Conservation (phyloP, 2,797 vertebrate genomes). For the Anguilla pacifica region DNA sequence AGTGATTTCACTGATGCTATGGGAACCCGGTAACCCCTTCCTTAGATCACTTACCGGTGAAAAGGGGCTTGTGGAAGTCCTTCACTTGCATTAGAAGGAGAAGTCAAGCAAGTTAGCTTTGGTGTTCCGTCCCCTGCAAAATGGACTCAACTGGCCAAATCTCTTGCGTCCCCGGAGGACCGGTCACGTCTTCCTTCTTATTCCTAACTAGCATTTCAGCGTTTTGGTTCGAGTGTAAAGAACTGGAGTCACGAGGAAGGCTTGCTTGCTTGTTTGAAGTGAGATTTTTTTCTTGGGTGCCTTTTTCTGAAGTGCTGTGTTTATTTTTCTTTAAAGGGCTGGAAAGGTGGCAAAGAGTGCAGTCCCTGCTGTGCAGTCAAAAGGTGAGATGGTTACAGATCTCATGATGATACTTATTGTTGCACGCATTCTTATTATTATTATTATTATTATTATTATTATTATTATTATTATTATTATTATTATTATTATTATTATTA, state of each 20-base stretch:
- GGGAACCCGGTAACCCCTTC: slow-evolving; percentile 71
- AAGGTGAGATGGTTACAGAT: slow-evolving; percentile 75
- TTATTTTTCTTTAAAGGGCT: slow-evolving; percentile 61
- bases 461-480: background rate
- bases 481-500: background rate
- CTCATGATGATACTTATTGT: background rate
- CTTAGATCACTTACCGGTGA: slow-evolving; percentile 68
- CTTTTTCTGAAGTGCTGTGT: slow-evolving; percentile 25
- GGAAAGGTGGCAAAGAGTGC: slow-evolving; percentile 59
- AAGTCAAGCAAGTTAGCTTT: slow-evolving; percentile 70
- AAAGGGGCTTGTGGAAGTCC: slow-evolving; percentile 66
- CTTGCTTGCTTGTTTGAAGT: background rate
- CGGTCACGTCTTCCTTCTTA: slow-evolving; percentile 34
- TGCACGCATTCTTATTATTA: background rate
- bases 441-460: background rate
- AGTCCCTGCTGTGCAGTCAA: slow-evolving; percentile 73
- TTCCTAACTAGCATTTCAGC: background rate
- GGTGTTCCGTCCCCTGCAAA: slow-evolving; percentile 45
- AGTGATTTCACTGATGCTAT: slow-evolving; percentile 75
- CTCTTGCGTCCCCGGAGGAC: slow-evolving; percentile 30
- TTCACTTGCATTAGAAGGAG: slow-evolving; percentile 69
- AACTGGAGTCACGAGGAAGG: background rate
- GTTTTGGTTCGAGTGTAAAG: slow-evolving; percentile 29
- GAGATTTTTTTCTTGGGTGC: background rate
- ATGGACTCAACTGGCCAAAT: slow-evolving; percentile 51